A percentile compares a stretch with the other conserved stretches of the same genome.
phyloP scores from a whole-genome alignment of 2,113 vertebrate species.

The Ploceus nigricollis region DNA sequence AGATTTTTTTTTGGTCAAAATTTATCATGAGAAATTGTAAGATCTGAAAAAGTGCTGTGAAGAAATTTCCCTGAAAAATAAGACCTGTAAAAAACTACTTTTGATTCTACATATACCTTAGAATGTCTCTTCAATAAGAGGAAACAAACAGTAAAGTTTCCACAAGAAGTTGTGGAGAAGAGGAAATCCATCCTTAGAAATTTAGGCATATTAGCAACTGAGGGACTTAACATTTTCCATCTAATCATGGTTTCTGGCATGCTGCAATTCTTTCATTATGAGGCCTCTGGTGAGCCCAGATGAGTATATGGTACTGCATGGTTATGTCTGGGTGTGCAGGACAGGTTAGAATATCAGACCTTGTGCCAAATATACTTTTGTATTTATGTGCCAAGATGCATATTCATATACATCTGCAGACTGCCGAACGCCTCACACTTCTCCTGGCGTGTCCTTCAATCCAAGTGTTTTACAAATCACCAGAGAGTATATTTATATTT shows the following conservation, averaged over 20 bases:
- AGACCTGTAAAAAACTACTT: background rate
- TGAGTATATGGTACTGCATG: background rate
- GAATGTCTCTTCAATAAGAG: background rate
- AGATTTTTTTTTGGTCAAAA: background rate
- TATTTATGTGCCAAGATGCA: background rate
- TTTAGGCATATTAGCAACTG: background rate
- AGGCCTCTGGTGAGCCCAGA: background rate
- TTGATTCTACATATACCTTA: background rate
- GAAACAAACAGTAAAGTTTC: background rate
- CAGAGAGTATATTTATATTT: background rate
- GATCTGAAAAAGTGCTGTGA: background rate
- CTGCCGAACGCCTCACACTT: background rate
- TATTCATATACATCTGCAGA: background rate
- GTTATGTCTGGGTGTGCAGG: background rate
- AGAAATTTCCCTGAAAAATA: background rate
- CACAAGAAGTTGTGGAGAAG: background rate
- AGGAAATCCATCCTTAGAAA: background rate
- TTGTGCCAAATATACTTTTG: background rate
- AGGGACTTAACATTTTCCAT: background rate
- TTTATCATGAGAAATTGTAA: background rate
- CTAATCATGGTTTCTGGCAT: conserved; percentile 4
- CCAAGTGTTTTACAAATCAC: background rate
- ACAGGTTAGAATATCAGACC: background rate
- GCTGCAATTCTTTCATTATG: background rate
- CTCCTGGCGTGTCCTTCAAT: background rate